phyloP scores from a whole-genome alignment of 2,113 vertebrate species.

The Ciconia stormi region DNA sequence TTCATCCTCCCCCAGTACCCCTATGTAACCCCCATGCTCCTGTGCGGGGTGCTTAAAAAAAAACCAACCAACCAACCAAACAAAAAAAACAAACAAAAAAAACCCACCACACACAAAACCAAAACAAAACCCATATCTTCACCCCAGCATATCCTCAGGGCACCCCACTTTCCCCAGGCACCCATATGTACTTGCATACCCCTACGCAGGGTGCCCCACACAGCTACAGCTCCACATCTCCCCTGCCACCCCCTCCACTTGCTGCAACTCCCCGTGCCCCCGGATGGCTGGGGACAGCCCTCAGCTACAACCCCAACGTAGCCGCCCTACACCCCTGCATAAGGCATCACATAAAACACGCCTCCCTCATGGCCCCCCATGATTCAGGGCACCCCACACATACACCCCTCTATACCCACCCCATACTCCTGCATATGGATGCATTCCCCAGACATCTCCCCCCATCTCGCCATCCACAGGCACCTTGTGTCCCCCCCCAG shows the following conservation, averaged over 20 bases:
- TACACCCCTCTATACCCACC: neutral
- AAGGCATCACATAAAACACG: neutral
- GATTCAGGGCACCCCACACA: neutral
- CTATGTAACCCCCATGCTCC: neutral
- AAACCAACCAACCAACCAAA: too few relatives aligned
- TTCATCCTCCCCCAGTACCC: neutral
- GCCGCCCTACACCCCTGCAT: accelerated
- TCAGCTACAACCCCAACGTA: neutral
- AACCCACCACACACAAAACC: too few relatives aligned
- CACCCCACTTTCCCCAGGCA: neutral
- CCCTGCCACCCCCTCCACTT: too few relatives aligned
- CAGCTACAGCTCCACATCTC: neutral
- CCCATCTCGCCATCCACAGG: neutral
- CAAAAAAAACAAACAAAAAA: neutral
- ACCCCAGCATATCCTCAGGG: neutral
- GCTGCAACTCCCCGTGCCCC: neutral
- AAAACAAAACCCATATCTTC: neutral
- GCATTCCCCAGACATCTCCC: neutral
- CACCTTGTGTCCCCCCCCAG: neutral
- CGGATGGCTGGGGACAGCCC: neutral
- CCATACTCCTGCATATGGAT: accelerated
- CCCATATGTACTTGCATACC: neutral
- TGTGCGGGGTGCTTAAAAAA: neutral
- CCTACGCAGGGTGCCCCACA: neutral
- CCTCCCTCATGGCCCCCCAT: neutral